Conservation (phyloP, 2,113 vertebrate species). For the Larimichthys polyactis region DNA sequence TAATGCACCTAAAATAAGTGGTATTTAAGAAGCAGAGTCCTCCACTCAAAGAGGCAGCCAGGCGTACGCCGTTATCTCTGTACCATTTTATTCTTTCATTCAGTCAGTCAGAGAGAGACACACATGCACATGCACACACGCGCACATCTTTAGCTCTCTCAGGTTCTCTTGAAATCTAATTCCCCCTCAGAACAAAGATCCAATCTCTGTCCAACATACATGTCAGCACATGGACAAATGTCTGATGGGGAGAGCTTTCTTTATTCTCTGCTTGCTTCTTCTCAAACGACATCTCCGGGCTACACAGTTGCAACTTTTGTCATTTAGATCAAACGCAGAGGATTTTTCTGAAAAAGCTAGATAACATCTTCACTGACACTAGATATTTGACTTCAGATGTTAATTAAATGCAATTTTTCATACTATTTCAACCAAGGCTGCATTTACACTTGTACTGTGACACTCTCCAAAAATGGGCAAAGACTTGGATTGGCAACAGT, state of each 20-base stretch:
- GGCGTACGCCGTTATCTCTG: constrained; percentile 13
- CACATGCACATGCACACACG: neutral
- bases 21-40: constrained; percentile 59
- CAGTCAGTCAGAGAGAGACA: neutral
- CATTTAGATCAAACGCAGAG: constrained; percentile 43
- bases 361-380: neutral
- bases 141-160: constrained; percentile 6
- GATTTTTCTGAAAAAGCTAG: constrained; percentile 16
- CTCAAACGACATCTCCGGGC: constrained; percentile 1
- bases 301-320: constrained; percentile 18
- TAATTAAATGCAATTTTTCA: too few species aligned
- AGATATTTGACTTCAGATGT: neutral
- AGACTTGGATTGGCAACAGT: too few species aligned
- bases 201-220: constrained; percentile 31
- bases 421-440: neutral
- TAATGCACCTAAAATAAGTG: constrained; percentile 69
- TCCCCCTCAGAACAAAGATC: constrained; percentile 35
- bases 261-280: constrained; percentile 40
- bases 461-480: too few species aligned
- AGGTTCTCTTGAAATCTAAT: constrained; percentile 39
- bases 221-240: constrained; percentile 8
- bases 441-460: neutral
- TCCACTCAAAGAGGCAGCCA: constrained; percentile 4
- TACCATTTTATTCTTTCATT: constrained; percentile 1
- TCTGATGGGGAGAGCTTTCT: constrained; percentile 23